Percentiles rank a stretch among this genome's conserved stretches.
phyloP scores from a whole-genome alignment of 1,140 invertebrate genomes.

The Riptortus pedestris region DNA sequence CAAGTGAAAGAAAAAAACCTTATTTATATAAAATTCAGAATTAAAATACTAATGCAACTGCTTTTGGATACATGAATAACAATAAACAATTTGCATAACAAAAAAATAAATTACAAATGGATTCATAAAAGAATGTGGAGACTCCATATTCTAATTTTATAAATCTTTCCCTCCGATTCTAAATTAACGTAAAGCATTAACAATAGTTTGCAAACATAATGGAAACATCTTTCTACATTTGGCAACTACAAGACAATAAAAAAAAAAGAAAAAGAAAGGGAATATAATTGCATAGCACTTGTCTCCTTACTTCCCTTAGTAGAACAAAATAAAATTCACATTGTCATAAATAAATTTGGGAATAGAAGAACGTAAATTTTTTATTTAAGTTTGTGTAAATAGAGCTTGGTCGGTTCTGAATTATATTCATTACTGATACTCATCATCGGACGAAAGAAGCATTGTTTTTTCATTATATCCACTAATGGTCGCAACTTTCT shows the following conservation, averaged over 20 bases:
- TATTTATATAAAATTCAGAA: too few relatives aligned
- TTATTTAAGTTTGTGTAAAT: background rate
- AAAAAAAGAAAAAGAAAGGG: background rate
- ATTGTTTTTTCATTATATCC: constrained; percentile 94
- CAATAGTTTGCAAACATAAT: background rate
- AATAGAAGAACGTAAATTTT: background rate
- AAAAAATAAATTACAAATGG: background rate
- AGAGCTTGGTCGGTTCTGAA: background rate
- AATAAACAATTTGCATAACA: too few relatives aligned
- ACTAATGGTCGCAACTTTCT: constrained; percentile 64
- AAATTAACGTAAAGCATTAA: background rate
- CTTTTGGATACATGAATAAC: too few relatives aligned
- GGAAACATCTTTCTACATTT: background rate
- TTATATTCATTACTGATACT: constrained; percentile 62
- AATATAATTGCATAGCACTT: background rate
- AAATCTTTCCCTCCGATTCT: background rate
- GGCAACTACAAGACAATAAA: background rate
- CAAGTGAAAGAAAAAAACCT: too few relatives aligned
- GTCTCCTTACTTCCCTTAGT: background rate
- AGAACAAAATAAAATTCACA: background rate
- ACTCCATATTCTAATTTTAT: background rate
- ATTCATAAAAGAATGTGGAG: background rate
- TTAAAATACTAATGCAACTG: too few relatives aligned
- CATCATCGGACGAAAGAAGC: constrained; percentile 90
- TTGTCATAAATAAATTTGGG: background rate